Conservation (phyloP, 2,797 vertebrate species). For the Cetoscarus ocellatus region DNA sequence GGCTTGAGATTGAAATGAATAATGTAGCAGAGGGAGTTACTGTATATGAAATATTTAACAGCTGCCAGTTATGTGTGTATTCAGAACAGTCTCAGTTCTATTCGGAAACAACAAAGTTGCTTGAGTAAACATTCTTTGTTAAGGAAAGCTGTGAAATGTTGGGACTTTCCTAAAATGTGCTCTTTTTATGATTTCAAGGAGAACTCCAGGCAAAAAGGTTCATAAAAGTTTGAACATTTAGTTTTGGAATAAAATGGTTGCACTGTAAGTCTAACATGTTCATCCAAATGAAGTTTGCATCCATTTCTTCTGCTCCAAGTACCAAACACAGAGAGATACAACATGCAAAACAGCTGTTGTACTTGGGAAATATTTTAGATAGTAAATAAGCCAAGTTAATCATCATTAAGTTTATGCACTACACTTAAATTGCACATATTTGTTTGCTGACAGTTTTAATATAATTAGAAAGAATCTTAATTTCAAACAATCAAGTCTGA, state of each 20-base stretch:
- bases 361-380: background rate
- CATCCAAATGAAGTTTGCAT: too few relatives aligned
- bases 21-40: constrained; percentile 45
- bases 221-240: background rate
- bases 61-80: constrained; percentile 52
- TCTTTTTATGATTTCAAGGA: background rate
- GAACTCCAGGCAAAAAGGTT: background rate
- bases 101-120: constrained; percentile 53
- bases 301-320: background rate
- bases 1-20: constrained; percentile 58
- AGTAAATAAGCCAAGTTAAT: background rate
- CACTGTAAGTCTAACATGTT: background rate
- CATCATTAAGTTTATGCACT: background rate
- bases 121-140: constrained; percentile 12
- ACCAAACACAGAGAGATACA: background rate
- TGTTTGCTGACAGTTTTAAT: background rate
- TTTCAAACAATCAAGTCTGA: background rate
- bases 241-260: background rate
- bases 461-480: background rate
- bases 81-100: constrained; percentile 42
- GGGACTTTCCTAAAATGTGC: background rate
- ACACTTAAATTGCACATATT: background rate
- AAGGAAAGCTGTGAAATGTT: background rate
- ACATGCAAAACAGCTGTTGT: background rate
- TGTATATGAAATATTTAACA: constrained; percentile 62